Base-by-base conservation (phyloP, 2,888 invertebrate species). In the Chrysolina haemoptera region DNA sequence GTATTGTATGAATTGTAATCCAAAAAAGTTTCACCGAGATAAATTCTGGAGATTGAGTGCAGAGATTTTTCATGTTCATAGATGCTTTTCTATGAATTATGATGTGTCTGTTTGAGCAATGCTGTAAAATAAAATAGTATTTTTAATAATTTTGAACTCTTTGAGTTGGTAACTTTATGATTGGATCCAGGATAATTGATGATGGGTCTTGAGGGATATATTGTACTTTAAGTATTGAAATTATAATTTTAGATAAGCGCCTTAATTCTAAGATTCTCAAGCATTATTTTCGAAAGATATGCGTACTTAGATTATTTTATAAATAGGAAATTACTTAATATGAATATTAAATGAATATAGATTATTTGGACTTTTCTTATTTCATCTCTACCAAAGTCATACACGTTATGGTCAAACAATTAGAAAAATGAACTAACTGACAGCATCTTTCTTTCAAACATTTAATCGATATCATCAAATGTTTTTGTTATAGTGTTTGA, bases 151-250 rank as follows among this genome's bases (percentile, higher is more conserved):
- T 20, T 12, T 18, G 43, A 43, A 43, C 43, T 43, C 14, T 9
- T 18, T 11, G 18, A 53, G 53, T 20, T 8, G 12, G 11, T 53
- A 11, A 53, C 20, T 14, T 53, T 18, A 53, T 53, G 20, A 53
- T 18, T 14, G 10, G 18, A 20, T 53, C 14, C 18, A 20, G 10
- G 20, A 53, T 11, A 11, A 53, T 18, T 53, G 11, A 10, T 9
- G 20, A 53, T 20, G 53, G 53, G 11, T 53, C 53, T 53, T 11
- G 53, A 53, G 20, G 53, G 35, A 59, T 59, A 59, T n/a, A 27
- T 59, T 59, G 59, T 59, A 59, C 59, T 59, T 35, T 59, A 59
- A 59, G 59, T 59, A 59, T 59, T 59, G 59, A 59, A 22, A 5
- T 53, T 12, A 53, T 53, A 53, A 20, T 53, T 53, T 1, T 20